These are phyloP conservation scores for Gymnosoma rotundatum DNA, from an alignment of 2,888 invertebrate genomes.

Conservation along the genomic window DNA sequence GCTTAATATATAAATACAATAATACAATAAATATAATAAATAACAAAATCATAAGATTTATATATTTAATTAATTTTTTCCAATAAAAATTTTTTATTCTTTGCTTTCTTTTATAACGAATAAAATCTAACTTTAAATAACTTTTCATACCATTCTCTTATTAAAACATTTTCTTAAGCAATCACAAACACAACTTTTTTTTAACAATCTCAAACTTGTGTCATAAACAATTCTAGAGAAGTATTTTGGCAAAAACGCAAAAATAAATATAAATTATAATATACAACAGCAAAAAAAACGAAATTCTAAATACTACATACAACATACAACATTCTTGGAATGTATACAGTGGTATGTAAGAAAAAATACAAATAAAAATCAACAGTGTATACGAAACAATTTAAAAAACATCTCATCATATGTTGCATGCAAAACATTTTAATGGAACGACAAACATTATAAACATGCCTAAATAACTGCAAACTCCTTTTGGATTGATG, in stretches of 20 bases:
- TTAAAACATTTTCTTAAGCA: not conserved
- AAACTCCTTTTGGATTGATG: conserved; percentile 35
- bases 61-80: no score
- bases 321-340: conserved; percentile 40
- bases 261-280: conserved; percentile 44
- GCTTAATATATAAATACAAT: no score
- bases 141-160: not conserved
- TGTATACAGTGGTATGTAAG: conserved; percentile 23
- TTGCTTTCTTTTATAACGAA: not conserved
- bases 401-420: conserved; percentile 57
- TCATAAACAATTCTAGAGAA: conserved; percentile 65
- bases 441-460: conserved; percentile 59
- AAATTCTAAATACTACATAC: conserved; percentile 24
- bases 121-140: not conserved
- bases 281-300: conserved; percentile 1
- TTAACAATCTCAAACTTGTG: conserved; percentile 65
- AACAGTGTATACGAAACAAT: conserved; percentile 37
- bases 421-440: conserved; percentile 65
- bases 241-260: conserved; percentile 45
- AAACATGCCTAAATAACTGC: conserved; percentile 59
- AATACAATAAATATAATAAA: no score
- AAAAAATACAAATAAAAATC: conserved; percentile 8
- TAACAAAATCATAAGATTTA: no score
- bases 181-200: conserved; percentile 35
- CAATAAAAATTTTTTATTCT: no score